Evolutionary conservation across 2,888 invertebrate genomes (phyloP).

Genomic region (Caenorhabditis afra): DNA sequence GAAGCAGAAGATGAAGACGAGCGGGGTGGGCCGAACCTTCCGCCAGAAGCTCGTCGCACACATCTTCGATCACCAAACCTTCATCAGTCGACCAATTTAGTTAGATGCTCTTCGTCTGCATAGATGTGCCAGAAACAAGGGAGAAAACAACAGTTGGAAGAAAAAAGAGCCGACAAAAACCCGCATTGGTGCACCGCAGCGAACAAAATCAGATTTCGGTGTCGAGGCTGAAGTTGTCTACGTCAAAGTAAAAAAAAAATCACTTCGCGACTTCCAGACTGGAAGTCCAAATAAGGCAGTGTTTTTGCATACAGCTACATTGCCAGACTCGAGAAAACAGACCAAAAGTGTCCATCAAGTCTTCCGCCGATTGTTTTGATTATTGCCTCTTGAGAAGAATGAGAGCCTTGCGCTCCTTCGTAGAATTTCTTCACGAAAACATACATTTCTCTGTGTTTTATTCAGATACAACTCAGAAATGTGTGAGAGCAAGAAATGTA

Average conservation of each 20-base stretch:
- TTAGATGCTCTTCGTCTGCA: constrained; percentile 29
- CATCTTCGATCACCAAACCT: constrained; percentile 35
- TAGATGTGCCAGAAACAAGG: constrained; percentile 5
- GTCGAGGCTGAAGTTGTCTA: constrained; percentile 13
- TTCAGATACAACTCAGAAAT: no score
- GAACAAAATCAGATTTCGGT: constrained; percentile 50
- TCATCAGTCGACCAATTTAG: constrained; percentile 52
- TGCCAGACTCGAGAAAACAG: constrained; percentile 12
- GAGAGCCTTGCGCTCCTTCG: constrained; percentile 1
- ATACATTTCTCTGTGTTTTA: constrained; percentile 12
- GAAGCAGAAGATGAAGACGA: constrained; percentile 72
- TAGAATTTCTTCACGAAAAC: constrained; percentile 1
- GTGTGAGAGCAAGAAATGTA: not conserved
- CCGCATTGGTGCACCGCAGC: constrained; percentile 48
- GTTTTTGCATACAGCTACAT: not conserved
- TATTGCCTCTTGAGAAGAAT: constrained; percentile 54
- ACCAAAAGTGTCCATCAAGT: constrained; percentile 50
- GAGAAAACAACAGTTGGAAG: constrained; percentile 4
- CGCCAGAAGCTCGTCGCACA: constrained; percentile 47
- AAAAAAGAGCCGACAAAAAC: not conserved
- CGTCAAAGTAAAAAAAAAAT: no score
- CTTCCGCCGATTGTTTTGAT: constrained; percentile 56
- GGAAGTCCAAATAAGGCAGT: no score
- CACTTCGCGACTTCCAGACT: no score
- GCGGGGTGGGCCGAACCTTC: constrained; percentile 61